These are phyloP conservation scores for Thalassaphorura encarpata DNA, from an alignment of 1,140 invertebrate species.

Conservation along the genomic window DNA sequence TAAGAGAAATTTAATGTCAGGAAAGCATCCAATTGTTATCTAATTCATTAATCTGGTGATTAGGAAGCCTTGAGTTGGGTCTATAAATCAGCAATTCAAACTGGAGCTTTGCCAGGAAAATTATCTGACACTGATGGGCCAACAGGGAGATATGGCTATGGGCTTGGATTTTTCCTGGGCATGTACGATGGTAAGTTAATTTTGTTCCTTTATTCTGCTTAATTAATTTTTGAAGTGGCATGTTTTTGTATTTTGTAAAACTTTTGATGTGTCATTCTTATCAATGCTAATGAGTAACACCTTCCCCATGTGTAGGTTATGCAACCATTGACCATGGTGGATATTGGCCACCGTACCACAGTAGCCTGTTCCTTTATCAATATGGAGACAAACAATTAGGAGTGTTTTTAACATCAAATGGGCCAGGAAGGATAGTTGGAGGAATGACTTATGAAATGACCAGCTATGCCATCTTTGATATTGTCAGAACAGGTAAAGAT, in stretches of 20 bases:
- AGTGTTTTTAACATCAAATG: constrained; percentile 5
- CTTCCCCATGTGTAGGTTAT: constrained; percentile 4
- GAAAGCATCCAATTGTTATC: neutral
- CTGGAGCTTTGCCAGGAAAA: neutral
- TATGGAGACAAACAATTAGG: neutral
- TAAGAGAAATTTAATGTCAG: neutral
- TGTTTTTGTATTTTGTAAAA: no score
- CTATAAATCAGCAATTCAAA: neutral
- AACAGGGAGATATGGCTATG: neutral
- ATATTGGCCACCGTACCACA: neutral
- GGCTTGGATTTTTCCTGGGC: neutral
- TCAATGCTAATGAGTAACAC: constrained; percentile 1
- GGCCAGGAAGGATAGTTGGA: neutral
- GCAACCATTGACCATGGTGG: neutral
- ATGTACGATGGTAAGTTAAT: neutral
- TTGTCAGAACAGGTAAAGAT: neutral
- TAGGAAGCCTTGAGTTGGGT: neutral
- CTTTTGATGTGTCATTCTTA: neutral
- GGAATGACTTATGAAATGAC: neutral
- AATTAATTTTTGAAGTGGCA: no score
- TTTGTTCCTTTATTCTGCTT: no score
- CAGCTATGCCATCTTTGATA: neutral
- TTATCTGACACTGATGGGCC: neutral
- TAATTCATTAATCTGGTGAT: neutral
- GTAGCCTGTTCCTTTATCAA: neutral